These are phyloP conservation scores for Blastobasis lacticolella DNA, from an alignment of 2,888 invertebrate genomes.

Conservation along the genomic window DNA sequence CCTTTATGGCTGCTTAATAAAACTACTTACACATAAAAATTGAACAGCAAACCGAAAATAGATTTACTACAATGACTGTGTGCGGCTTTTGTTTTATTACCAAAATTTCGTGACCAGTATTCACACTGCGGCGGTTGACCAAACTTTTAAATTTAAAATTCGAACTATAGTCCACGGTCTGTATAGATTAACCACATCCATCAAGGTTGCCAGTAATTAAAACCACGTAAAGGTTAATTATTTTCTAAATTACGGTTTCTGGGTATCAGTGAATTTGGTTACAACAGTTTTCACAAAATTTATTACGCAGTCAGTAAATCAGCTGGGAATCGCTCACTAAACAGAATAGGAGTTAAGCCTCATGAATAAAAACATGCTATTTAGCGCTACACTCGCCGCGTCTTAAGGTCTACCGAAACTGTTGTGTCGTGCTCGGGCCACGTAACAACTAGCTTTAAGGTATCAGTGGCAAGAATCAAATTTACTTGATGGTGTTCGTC, in stretches of 20 bases:
- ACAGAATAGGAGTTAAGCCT: slow-evolving; percentile 65
- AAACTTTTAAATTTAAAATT: no score
- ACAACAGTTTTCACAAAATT: slow-evolving; percentile 54
- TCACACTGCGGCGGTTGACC: no score
- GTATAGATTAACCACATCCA: no score
- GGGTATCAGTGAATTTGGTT: slow-evolving; percentile 36
- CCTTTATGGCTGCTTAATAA: slow-evolving; percentile 47
- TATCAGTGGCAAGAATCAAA: slow-evolving; percentile 40
- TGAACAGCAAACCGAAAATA: slow-evolving; percentile 26
- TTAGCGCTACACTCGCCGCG: slow-evolving; percentile 63
- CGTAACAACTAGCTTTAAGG: slow-evolving; percentile 39
- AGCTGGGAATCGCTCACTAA: slow-evolving; percentile 63
- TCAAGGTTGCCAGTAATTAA: no score
- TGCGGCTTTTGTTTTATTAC: no score
- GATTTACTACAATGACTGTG: slow-evolving; percentile 14
- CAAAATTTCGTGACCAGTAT: no score
- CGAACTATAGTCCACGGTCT: no score
- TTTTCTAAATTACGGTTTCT: slow-evolving; percentile 23
- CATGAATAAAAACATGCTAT: slow-evolving; percentile 74
- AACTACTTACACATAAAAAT: slow-evolving; percentile 26
- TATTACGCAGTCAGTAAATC: slow-evolving; percentile 67
- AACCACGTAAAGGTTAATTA: no score
- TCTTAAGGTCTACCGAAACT: slow-evolving; percentile 42
- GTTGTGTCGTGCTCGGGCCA: slow-evolving; percentile 22
- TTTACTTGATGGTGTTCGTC: slow-evolving; percentile 43